Percentiles rank a stretch among this genome's conserved stretches.
Conservation (phyloP, 2,888 invertebrate species). For the Corythucha ciliata region DNA sequence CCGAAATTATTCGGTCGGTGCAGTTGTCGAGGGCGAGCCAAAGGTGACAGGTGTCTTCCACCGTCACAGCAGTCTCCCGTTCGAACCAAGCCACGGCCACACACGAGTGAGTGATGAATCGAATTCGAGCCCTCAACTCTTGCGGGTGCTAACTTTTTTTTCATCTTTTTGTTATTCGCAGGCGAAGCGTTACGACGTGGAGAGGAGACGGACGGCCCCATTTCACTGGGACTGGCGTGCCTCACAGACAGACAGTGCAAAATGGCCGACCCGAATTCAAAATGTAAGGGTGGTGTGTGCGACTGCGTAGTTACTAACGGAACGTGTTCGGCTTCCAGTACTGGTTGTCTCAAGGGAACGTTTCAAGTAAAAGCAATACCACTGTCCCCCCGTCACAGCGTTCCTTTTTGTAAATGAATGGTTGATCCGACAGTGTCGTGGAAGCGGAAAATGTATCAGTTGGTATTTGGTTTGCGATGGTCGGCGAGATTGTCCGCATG, state of each 20-base stretch:
- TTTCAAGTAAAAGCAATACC: conserved; percentile 56
- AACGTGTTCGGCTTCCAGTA: conserved; percentile 59
- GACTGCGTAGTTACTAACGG: conserved; percentile 55
- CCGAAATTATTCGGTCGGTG: conserved; percentile 83
- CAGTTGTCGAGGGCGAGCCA: conserved; percentile 55
- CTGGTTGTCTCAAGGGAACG: conserved; percentile 74
- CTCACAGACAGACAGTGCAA: conserved; percentile 67
- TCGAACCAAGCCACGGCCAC: conserved; percentile 15
- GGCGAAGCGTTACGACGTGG: conserved; percentile 27
- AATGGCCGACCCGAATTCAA: conserved; percentile 64
- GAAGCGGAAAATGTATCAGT: conserved; percentile 76
- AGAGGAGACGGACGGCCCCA: conserved; percentile 40
- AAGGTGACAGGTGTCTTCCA: conserved; percentile 41
- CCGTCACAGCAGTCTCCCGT: conserved; percentile 30
- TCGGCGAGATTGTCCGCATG: conserved; percentile 72
- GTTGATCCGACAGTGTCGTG: conserved; percentile 57
- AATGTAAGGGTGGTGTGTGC: conserved; percentile 65
- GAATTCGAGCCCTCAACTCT: no score
- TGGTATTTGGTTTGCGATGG: conserved; percentile 91
- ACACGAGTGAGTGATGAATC: conserved; percentile 11
- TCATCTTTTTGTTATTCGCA: neutral
- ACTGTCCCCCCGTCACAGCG: neutral
- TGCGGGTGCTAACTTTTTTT: neutral
- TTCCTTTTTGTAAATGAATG: neutral
- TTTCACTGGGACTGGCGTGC: conserved; percentile 70